phyloP scores from a whole-genome alignment of 2,888 invertebrate species.

The Dorcus hopei region DNA sequence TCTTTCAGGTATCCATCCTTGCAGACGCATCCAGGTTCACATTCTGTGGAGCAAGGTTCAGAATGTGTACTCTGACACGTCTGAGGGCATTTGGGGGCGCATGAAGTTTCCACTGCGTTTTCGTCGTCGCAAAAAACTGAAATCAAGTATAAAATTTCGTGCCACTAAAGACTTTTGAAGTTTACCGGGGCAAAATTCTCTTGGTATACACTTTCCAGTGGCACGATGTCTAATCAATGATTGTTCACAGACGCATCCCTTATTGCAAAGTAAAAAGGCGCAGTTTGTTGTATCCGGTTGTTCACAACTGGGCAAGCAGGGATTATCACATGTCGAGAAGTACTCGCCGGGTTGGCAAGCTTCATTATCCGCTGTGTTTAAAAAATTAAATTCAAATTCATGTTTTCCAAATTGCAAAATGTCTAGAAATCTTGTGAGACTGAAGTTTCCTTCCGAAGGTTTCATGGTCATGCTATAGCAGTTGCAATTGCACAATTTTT shows the following conservation, averaged over 20 bases:
- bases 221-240: slow-evolving; percentile 19
- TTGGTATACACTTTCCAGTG: slow-evolving; percentile 3
- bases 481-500: no score
- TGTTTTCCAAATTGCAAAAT: no score
- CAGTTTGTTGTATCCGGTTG: background rate
- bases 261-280: background rate
- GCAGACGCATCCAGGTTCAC: slow-evolving; percentile 18
- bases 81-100: slow-evolving; percentile 6
- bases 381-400: no score
- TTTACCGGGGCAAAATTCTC: slow-evolving; percentile 4
- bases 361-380: no score
- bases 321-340: no score
- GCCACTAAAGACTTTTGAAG: no score
- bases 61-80: slow-evolving; percentile 9
- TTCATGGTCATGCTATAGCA: no score
- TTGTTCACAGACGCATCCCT: slow-evolving; percentile 11
- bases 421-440: no score
- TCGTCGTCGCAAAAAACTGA: background rate
- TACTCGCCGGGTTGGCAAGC: no score
- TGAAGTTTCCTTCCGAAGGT: no score
- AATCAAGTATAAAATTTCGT: background rate
- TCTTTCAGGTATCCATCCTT: slow-evolving; percentile 7
- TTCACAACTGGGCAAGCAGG: background rate
- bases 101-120: background rate
- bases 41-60: slow-evolving; percentile 8